A percentile compares a stretch with the other conserved stretches of the same genome.
Conservation (phyloP, 2,888 invertebrate genomes). For the Zaprionus lineosus region DNA sequence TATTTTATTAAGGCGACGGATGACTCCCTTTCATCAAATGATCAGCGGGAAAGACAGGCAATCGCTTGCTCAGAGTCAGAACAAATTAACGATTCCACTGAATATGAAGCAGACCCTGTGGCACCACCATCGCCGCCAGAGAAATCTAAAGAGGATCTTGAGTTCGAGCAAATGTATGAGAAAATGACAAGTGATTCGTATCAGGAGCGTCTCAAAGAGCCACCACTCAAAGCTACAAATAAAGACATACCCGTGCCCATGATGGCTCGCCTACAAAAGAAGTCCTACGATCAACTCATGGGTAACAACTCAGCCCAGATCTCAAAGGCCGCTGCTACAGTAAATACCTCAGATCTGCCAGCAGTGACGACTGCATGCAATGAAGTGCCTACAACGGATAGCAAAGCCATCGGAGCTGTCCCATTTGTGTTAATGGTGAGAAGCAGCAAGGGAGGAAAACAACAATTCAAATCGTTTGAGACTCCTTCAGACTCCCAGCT, state of each 20-base stretch:
- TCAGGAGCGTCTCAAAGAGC: constrained; percentile 91
- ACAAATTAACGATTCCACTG: constrained; percentile 83
- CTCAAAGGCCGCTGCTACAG: constrained; percentile 34
- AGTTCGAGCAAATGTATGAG: constrained; percentile 94
- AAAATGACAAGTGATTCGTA: constrained; percentile 96
- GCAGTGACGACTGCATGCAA: constrained; percentile 1
- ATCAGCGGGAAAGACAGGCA: constrained; percentile 75
- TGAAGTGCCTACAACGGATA: neutral
- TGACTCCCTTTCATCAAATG: constrained; percentile 84
- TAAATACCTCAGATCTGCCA: constrained; percentile 12
- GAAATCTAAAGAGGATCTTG: constrained; percentile 91
- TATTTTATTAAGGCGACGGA: constrained; percentile 84
- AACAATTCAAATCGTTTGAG: constrained; percentile 94
- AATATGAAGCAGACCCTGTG: constrained; percentile 83
- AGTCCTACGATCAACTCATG: constrained; percentile 90
- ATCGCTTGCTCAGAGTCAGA: constrained; percentile 68
- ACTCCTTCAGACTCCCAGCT: constrained; percentile 94
- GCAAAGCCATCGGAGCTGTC: constrained; percentile 83
- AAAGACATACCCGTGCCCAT: constrained; percentile 96
- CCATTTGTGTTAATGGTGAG: constrained; percentile 96
- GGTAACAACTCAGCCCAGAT: constrained; percentile 39
- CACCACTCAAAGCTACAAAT: constrained; percentile 90
- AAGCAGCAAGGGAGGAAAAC: constrained; percentile 92
- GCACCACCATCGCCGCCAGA: constrained; percentile 82
- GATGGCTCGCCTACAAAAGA: constrained; percentile 89